Evolutionary conservation across 1,140 invertebrate species (phyloP), one percentile per base, ranked within the genome.

Genomic region (Neomicropteryx cornuta): DNA sequence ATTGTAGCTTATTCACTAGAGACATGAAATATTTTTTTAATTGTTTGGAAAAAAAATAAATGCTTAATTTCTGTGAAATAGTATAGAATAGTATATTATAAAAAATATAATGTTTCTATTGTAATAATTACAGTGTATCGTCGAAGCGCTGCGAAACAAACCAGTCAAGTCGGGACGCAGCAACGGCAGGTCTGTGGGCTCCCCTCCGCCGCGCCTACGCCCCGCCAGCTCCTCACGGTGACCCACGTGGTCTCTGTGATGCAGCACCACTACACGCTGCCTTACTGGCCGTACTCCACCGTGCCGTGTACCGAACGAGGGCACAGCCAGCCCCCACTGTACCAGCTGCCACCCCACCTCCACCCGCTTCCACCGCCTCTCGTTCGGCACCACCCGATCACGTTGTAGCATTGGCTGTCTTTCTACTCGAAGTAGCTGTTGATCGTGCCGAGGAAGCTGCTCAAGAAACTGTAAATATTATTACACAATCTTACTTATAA

Each of bases 251-350:
- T 16, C 40, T 67, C 14, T 58, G 58, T 41, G 39, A 50, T 36
- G 81, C 81, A 19, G 79, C 80, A 49, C 78, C 89, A 18, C 85
- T 95, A 59, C 90, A 95, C 60, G 80, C 84, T 14, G 77, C 89
- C 42, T 71, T 87, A 24, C 79, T 93, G 44, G 78, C 83, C 27
- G 80, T 93, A 39, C 68, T 95, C 31, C 82, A 87, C 54, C 88
- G 89, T 58, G 81, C 83, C 29, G 76, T 87, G 21, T 78, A 83
- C 48, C 76, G 75, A n/a, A 72, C 77, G 36, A 73, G 73, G 40
- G 70, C 87, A 11, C 45, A 42, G 3, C 77, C 81, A 3, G 87
- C 90, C 53, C 80, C 87, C 50, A 72, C 86, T 27, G 68, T 91
- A 42, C 81, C 86, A 30, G 55, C 92, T 33, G 70, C 79, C 31